Conservation (phyloP, 2,113 vertebrate species). For the Syrrhaptes paradoxus region DNA sequence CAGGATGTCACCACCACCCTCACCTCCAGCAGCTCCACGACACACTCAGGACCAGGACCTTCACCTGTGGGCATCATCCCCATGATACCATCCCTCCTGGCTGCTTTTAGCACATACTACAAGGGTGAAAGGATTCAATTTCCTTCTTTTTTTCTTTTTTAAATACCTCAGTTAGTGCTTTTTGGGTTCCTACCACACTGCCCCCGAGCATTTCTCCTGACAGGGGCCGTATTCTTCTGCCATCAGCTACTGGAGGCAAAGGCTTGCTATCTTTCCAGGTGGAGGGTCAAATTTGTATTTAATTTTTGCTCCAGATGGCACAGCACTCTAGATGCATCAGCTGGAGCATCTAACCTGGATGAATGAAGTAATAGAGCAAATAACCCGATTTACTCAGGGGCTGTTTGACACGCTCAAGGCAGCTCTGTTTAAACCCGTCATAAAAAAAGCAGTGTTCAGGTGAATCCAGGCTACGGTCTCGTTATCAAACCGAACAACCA, state of each 20-base stretch:
- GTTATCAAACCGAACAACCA: background rate
- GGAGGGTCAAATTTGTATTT: constrained; percentile 47
- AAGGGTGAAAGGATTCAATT: background rate
- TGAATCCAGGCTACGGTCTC: background rate
- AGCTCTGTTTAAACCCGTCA: background rate
- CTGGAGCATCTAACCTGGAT: constrained; percentile 19
- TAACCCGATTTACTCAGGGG: constrained; percentile 13
- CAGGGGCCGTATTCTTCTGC: background rate
- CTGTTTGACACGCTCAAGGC: background rate
- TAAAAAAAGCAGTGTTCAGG: background rate
- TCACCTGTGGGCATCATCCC: background rate
- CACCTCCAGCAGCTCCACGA: background rate
- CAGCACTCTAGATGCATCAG: constrained; percentile 11
- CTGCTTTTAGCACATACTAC: accelerated
- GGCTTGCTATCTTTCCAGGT: constrained; percentile 12
- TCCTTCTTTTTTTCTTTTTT: background rate
- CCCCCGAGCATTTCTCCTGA: background rate
- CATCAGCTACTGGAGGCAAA: background rate
- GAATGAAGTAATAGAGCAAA: constrained; percentile 56
- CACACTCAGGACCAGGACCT: background rate
- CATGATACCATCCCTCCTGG: background rate
- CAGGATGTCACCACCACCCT: background rate
- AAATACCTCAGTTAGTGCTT: background rate
- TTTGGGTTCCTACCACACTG: background rate
- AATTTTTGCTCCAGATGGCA: constrained; percentile 46